Evolutionary conservation across 1,140 invertebrate genomes (phyloP), one percentile per base, ranked within the genome.

Genomic region (Diabrotica virgifera): DNA sequence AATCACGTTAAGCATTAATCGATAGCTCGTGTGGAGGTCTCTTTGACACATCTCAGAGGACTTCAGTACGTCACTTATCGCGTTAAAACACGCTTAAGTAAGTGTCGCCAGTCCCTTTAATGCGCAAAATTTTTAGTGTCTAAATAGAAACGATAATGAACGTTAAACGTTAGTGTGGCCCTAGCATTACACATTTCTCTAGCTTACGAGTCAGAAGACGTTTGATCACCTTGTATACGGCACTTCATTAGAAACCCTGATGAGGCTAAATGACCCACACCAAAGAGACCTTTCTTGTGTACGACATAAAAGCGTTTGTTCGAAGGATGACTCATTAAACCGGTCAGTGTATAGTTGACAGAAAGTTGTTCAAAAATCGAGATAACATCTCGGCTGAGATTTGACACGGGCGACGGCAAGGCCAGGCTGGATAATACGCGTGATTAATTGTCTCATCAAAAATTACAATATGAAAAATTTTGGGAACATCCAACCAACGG

Each of bases 341-440:
- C 40, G 40, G 40, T 46, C 40, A 46, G 40, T 46, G n/a, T 46
- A 46, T 46, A 46, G 40, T 10, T 46, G 40, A 46, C 40, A 46
- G 40, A 46, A 46, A 46, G 40, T 46, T 46, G 40, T 46, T 46
- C 40, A 46, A 46, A 46, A 46, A 46, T 46, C 40, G 40, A 46
- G 40, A 46, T 46, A 46, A 46, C 40, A 46, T 46, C 40, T 46
- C 40, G 40, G 40, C n/a, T 46, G n/a, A 46, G 40, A 46, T 46
- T 46, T 46, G 40, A 46, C 40, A 46, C 40, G 40, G 40, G 40
- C 6, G 40, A 46, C 8, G 8, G 40, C 40, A 46, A 46, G 40
- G 40, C 40, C 40, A 46, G 40, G n/a, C 40, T 46, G 8, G 40
- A 46, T 46, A 46, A 10, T 46, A 6, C 40, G 40, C n/a, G 40